These are phyloP conservation scores for Tenthredo notha DNA, from an alignment of 2,888 invertebrate species.

Conservation along the genomic window DNA sequence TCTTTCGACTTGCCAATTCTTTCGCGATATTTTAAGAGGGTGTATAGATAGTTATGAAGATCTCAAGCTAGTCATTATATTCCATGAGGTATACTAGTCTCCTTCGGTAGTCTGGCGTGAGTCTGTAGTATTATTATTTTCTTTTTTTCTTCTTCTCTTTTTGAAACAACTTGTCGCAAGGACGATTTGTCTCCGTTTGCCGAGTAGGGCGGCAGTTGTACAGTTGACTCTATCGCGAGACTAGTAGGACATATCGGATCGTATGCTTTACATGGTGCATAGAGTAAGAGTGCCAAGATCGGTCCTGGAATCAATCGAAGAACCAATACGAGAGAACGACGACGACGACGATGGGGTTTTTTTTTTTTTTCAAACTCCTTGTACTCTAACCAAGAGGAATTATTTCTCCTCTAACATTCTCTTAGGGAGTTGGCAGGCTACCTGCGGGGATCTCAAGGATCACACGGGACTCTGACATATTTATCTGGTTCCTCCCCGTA, in stretches of 20 bases:
- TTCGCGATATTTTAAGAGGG: not conserved
- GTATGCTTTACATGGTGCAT: slow-evolving; percentile 67
- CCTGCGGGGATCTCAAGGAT: slow-evolving; percentile 56
- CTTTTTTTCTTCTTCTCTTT: slow-evolving; percentile 61
- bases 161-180: slow-evolving; percentile 71
- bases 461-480: slow-evolving; percentile 68
- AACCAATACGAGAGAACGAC: not conserved
- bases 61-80: not conserved
- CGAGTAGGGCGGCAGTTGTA: slow-evolving; percentile 54
- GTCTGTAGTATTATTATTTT: slow-evolving; percentile 58
- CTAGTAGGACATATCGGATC: slow-evolving; percentile 74
- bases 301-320: slow-evolving; percentile 33
- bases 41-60: not conserved
- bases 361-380: too few relatives aligned
- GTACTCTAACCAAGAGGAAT: not conserved
- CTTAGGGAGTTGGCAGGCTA: slow-evolving; percentile 62
- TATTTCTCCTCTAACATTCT: slow-evolving; percentile 62
- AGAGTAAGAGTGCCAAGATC: slow-evolving; percentile 28
- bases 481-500: slow-evolving; percentile 66
- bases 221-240: slow-evolving; percentile 74
- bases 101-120: slow-evolving; percentile 8
- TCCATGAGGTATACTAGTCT: not conserved
- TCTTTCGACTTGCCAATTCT: not conserved
- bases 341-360: not conserved
- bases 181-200: slow-evolving; percentile 67